Evolutionary conservation across 2,113 vertebrate species (phyloP).

Genomic region (Halichoeres trimaculatus): DNA sequence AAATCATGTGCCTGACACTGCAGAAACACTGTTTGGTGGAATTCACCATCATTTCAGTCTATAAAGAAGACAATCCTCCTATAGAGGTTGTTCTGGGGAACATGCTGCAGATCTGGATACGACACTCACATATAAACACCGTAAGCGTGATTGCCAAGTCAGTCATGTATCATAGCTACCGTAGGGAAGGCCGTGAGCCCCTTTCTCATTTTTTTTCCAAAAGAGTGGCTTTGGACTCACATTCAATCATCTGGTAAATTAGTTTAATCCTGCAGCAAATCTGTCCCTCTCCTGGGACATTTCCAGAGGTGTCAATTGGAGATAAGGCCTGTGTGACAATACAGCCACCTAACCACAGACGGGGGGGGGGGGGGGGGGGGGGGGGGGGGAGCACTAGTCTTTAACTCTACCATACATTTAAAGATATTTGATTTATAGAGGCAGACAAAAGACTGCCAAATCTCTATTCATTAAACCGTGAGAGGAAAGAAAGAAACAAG

Average conservation of each 20-base stretch:
- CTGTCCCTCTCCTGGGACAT: slow-evolving; percentile 80
- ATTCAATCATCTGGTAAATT: slow-evolving; percentile 81
- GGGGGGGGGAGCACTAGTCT: slow-evolving; percentile 33
- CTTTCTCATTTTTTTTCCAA: slow-evolving; percentile 76
- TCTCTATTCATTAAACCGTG: slow-evolving; percentile 41
- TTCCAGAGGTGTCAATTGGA: slow-evolving; percentile 82
- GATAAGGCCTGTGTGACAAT: slow-evolving; percentile 81
- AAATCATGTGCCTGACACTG: slow-evolving; percentile 8
- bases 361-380: slow-evolving; percentile 28
- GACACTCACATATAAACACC: slow-evolving; percentile 18
- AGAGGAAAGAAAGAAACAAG: slow-evolving; percentile 15
- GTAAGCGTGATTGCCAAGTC: slow-evolving; percentile 58
- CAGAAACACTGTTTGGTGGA: not conserved
- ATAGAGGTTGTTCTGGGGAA: not conserved
- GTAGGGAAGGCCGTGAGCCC: slow-evolving; percentile 54
- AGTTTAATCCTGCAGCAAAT: slow-evolving; percentile 83
- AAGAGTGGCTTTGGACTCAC: slow-evolving; percentile 80
- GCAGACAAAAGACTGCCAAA: slow-evolving; percentile 36
- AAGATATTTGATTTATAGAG: slow-evolving; percentile 67
- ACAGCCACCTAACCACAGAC: slow-evolving; percentile 69
- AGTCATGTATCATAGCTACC: slow-evolving; percentile 67
- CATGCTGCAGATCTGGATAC: slow-evolving; percentile 4
- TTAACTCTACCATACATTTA: slow-evolving; percentile 62
- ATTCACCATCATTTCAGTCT: not conserved
- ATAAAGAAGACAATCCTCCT: slow-evolving; percentile 9